Evolutionary conservation across 2,797 vertebrate species (phyloP).

Genomic region (Rhabdomys pumilio): DNA sequence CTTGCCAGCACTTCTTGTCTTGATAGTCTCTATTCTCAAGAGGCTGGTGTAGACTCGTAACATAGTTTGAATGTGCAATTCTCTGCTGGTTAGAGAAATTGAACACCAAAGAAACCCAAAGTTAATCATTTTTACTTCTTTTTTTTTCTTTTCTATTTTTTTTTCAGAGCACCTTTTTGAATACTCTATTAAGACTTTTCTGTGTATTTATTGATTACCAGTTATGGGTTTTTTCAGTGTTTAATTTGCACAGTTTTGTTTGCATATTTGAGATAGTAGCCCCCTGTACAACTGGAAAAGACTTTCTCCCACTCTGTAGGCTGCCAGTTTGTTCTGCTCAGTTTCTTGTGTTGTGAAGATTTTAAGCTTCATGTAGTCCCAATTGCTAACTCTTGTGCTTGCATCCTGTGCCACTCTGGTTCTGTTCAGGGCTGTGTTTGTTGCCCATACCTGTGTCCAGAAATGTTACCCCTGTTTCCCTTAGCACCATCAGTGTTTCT

Average conservation of each 20-base stretch:
- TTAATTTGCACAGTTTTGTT: neutral
- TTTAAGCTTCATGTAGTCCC: neutral
- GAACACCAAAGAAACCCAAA: neutral
- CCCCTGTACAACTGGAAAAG: neutral
- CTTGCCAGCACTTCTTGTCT: neutral
- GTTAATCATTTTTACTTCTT: neutral
- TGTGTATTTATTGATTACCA: neutral
- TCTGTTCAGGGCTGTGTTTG: neutral
- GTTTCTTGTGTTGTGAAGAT: neutral
- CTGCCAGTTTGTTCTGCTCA: neutral
- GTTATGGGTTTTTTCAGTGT: neutral
- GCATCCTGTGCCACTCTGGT: neutral
- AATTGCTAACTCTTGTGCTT: neutral
- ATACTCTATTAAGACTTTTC: neutral
- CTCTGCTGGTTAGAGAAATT: neutral
- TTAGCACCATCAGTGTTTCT: neutral
- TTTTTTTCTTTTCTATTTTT: neutral
- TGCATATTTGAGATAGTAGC: neutral
- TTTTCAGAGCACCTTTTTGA: neutral
- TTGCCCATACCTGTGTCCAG: neutral
- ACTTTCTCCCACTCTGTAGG: neutral
- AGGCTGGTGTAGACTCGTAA: neutral
- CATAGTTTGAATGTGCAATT: neutral
- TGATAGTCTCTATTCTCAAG: neutral
- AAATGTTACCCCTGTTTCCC: neutral